These are phyloP conservation scores for Macrotis lagotis DNA, from an alignment of 2,113 vertebrate species.

Conservation along the genomic window DNA sequence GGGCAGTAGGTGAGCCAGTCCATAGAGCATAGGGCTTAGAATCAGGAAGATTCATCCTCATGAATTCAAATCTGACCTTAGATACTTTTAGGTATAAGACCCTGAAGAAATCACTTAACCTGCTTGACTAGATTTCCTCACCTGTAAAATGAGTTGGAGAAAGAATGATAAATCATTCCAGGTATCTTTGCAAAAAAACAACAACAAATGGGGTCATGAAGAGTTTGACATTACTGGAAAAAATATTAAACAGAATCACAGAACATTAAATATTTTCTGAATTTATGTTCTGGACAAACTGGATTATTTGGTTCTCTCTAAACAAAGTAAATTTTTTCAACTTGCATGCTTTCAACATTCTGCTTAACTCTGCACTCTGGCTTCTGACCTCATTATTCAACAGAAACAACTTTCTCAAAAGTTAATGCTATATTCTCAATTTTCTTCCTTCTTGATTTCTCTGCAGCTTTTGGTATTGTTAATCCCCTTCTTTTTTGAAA, in stretches of 20 bases:
- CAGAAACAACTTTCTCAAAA: background rate
- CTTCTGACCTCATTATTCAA: background rate
- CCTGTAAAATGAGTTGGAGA: background rate
- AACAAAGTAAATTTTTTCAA: background rate
- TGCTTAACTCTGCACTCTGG: background rate
- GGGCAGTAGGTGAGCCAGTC: no score
- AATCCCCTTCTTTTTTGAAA: background rate
- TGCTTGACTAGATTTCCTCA: background rate
- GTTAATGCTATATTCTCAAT: background rate
- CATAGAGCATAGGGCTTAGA: no score
- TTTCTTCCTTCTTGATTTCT: background rate
- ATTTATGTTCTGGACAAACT: background rate
- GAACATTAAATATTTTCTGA: background rate
- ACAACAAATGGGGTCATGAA: background rate
- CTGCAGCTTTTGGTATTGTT: background rate
- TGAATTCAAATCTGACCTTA: background rate
- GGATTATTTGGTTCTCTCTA: background rate
- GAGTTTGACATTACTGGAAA: background rate
- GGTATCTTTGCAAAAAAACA: background rate
- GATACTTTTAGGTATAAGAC: background rate
- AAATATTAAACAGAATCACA: background rate
- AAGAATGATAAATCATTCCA: background rate
- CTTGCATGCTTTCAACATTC: background rate
- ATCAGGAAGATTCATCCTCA: background rate
- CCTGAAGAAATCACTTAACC: background rate